These are phyloP conservation scores for Tokudaia muenninki DNA, from an alignment of 2,797 vertebrate genomes.

Conservation along the genomic window DNA sequence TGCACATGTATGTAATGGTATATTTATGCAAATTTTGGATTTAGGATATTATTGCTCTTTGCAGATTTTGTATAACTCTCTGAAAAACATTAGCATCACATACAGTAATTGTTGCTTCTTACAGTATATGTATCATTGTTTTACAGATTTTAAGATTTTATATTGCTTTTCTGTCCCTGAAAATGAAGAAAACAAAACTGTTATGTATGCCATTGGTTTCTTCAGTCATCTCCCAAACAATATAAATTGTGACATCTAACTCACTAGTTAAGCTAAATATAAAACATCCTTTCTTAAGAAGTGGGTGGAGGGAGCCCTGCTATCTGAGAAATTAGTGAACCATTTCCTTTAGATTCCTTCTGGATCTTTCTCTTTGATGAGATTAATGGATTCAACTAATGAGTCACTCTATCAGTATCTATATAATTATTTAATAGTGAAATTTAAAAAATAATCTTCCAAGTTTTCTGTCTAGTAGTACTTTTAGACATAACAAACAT, in stretches of 20 bases:
- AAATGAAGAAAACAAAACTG: conserved; percentile 51
- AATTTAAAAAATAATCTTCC: conserved; percentile 34
- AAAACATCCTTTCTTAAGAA: conserved; percentile 13
- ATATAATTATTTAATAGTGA: conserved; percentile 57
- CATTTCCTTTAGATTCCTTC: conserved; percentile 48
- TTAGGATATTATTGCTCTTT: background rate
- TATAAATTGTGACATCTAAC: conserved; percentile 39
- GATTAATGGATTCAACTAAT: conserved; percentile 76
- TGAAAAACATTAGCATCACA: background rate
- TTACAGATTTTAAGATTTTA: conserved; percentile 22
- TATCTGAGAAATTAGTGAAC: conserved; percentile 34
- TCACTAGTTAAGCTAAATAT: conserved; percentile 51
- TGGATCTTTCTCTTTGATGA: conserved; percentile 59
- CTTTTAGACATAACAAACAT: conserved; percentile 31
- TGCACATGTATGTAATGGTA: background rate
- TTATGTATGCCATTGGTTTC: conserved; percentile 20
- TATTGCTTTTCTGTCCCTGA: background rate
- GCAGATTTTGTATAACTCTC: background rate
- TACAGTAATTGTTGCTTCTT: background rate
- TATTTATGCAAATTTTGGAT: background rate
- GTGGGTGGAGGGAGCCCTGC: background rate
- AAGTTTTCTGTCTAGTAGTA: conserved; percentile 24
- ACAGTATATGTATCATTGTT: background rate
- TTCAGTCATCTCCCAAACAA: conserved; percentile 27
- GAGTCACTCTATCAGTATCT: conserved; percentile 63